Conservation (phyloP, 1,140 invertebrate genomes). For the Apis laboriosa region DNA sequence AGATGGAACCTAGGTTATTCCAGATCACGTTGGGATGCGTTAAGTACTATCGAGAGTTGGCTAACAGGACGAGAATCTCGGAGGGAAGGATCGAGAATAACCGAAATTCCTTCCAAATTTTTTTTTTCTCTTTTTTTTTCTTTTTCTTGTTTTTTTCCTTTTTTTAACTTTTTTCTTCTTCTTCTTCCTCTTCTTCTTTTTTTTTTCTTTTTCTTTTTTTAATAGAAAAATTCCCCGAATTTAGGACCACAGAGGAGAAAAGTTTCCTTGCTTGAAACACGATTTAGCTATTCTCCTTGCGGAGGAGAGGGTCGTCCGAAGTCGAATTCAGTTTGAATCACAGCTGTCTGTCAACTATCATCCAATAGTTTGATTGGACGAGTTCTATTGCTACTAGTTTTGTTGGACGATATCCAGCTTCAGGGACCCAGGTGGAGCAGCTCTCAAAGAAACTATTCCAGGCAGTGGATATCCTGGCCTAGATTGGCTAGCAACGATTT, state of each 20-base stretch:
- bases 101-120: not conserved
- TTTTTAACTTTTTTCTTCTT: not conserved
- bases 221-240: not conserved
- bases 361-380: constrained; percentile 16
- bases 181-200: not conserved
- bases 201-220: not conserved
- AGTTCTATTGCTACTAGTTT: constrained; percentile 33
- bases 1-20: not conserved
- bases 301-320: constrained; percentile 21
- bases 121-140: not conserved
- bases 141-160: not conserved
- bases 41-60: constrained; percentile 8
- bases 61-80: not conserved
- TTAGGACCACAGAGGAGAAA: constrained; percentile 1
- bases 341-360: constrained; percentile 3
- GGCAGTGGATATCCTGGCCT: not conserved
- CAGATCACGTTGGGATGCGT: not conserved
- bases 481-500: not conserved
- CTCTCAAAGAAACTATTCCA: not conserved
- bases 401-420: constrained; percentile 6
- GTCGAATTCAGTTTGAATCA: constrained; percentile 44
- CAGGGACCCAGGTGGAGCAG: not conserved
- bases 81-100: not conserved
- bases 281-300: constrained; percentile 22
- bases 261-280: not conserved